These are phyloP conservation scores for Acomys russatus DNA, from an alignment of 2,797 vertebrate genomes.

Conservation along the genomic window DNA sequence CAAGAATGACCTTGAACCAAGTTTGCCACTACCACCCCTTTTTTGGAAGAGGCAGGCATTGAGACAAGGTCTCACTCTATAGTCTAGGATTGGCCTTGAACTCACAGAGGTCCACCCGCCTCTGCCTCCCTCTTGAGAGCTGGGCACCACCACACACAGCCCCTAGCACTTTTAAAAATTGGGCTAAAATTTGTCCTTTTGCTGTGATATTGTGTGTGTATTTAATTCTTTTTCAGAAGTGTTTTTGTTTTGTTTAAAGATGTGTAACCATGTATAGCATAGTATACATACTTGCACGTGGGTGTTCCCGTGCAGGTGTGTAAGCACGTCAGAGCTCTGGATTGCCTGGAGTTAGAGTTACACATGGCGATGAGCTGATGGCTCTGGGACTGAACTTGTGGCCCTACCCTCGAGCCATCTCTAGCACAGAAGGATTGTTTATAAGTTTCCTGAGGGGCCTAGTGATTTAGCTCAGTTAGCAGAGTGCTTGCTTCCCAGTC, in stretches of 20 bases:
- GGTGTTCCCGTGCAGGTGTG: not conserved
- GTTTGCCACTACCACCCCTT: not conserved
- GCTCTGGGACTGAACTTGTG: not conserved
- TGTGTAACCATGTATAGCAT: not conserved
- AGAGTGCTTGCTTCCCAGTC: not conserved
- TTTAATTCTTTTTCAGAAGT: not conserved
- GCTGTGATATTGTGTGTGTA: not conserved
- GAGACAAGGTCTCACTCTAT: not conserved
- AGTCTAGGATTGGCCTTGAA: not conserved
- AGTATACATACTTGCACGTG: not conserved
- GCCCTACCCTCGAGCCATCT: not conserved
- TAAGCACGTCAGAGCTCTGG: not conserved
- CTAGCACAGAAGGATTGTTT: not conserved
- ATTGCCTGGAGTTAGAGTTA: not conserved
- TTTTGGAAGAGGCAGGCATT: not conserved
- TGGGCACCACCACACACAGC: not conserved
- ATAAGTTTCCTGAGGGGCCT: not conserved
- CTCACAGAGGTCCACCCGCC: not conserved
- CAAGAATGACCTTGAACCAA: not conserved
- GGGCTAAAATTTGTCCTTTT: not conserved
- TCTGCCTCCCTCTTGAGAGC: not conserved
- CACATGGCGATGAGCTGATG: not conserved
- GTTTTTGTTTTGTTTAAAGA: not conserved
- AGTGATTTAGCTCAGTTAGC: not conserved
- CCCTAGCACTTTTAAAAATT: not conserved